These are phyloP conservation scores for Trichogramma evanescens DNA, from an alignment of 2,888 invertebrate genomes.

Conservation along the genomic window DNA sequence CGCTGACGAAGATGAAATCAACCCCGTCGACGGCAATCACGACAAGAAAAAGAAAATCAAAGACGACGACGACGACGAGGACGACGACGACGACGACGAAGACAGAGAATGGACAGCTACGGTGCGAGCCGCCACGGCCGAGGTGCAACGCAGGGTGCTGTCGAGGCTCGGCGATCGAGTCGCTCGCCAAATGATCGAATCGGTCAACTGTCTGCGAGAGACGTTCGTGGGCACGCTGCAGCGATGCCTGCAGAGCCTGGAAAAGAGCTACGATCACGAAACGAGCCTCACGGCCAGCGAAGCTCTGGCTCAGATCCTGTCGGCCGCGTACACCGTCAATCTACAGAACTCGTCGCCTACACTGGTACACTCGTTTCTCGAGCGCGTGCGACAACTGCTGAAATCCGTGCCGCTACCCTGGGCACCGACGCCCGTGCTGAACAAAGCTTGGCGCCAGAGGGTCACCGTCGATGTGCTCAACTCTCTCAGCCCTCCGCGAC, in stretches of 20 bases:
- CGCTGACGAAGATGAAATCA: neutral
- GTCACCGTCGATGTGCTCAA: slow-evolving; percentile 65
- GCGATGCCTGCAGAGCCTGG: slow-evolving; percentile 63
- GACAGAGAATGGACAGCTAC: slow-evolving; percentile 39
- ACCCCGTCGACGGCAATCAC: neutral
- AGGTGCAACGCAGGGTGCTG: slow-evolving; percentile 72
- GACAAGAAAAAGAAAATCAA: too few species aligned
- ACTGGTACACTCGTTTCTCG: slow-evolving; percentile 58
- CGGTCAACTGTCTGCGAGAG: slow-evolving; percentile 75
- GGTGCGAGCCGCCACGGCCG: slow-evolving; percentile 56
- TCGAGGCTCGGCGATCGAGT: slow-evolving; percentile 69
- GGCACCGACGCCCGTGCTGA: slow-evolving; percentile 50
- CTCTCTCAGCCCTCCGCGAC: slow-evolving; percentile 62
- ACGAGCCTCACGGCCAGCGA: slow-evolving; percentile 53
- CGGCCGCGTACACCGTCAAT: slow-evolving; percentile 72
- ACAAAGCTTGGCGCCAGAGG: slow-evolving; percentile 62
- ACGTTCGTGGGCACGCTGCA: slow-evolving; percentile 78
- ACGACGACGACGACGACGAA: slow-evolving; percentile 26
- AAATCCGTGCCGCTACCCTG: slow-evolving; percentile 57
- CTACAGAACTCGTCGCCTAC: slow-evolving; percentile 60
- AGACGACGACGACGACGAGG: slow-evolving; percentile 20
- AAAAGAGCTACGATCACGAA: slow-evolving; percentile 53
- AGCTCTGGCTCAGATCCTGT: slow-evolving; percentile 67
- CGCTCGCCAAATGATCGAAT: slow-evolving; percentile 69
- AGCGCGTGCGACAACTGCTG: slow-evolving; percentile 60